These are phyloP conservation scores for Chlamydotis undulata DNA, from an alignment of 2,113 vertebrate genomes.

Conservation along the genomic window DNA sequence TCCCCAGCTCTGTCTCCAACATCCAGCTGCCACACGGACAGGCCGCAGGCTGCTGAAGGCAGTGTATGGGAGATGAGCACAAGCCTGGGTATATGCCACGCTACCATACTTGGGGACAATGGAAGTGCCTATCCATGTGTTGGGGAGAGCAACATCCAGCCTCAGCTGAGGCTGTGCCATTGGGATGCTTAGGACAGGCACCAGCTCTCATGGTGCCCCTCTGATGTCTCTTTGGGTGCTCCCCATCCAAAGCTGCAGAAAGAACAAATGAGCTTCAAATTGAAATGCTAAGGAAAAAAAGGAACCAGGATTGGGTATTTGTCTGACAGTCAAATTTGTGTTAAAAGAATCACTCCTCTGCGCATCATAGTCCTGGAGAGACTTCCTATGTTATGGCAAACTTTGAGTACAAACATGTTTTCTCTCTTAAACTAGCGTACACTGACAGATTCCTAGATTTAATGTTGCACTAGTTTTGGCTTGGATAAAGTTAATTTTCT, in stretches of 20 bases:
- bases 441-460: not conserved
- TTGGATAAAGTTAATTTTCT: not conserved
- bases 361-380: not conserved
- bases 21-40: not conserved
- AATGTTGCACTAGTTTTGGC: not conserved
- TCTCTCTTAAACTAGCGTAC: not conserved
- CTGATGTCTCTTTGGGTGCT: not conserved
- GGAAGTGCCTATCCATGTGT: accelerated
- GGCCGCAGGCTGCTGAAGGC: not conserved
- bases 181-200: accelerated
- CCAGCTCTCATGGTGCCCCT: accelerated
- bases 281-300: not conserved
- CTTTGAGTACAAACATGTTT: not conserved
- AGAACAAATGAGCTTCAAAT: not conserved
- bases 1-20: accelerated
- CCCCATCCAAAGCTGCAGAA: not conserved
- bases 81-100: accelerated
- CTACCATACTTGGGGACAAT: accelerated
- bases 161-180: not conserved
- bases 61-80: not conserved
- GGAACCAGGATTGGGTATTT: not conserved
- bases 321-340: not conserved
- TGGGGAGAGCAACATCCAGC: not conserved
- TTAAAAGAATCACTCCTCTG: not conserved
- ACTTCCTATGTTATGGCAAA: not conserved